Conservation (phyloP, 2,113 vertebrate genomes). For the Istiophorus platypterus region DNA sequence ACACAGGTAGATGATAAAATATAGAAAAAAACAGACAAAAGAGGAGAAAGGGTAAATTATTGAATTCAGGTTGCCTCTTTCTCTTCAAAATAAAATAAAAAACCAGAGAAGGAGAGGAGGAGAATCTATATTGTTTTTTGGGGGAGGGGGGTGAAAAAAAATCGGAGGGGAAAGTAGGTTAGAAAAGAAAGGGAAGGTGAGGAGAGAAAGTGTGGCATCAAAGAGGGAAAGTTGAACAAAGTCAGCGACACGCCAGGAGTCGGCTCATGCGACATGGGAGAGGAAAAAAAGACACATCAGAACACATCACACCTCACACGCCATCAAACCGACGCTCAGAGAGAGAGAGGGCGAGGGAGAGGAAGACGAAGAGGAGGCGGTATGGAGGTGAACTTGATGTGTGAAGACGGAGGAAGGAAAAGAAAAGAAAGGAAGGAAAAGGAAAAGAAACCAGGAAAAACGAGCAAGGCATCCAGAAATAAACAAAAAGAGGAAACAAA, state of each 20-base stretch:
- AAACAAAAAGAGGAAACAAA: background rate
- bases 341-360: too few relatives aligned
- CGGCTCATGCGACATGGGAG: constrained; percentile 62
- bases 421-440: too few relatives aligned
- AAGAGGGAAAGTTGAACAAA: constrained; percentile 74
- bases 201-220: constrained; percentile 69
- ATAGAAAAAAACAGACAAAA: constrained; percentile 68
- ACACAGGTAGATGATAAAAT: constrained; percentile 70
- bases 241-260: constrained; percentile 61
- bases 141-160: constrained; percentile 28
- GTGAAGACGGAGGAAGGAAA: background rate
- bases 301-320: constrained; percentile 6
- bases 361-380: too few relatives aligned
- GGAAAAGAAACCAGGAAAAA: background rate
- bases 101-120: constrained; percentile 4
- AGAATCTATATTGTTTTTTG: constrained; percentile 52
- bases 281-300: constrained; percentile 28
- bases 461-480: background rate
- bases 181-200: constrained; percentile 57
- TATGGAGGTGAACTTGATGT: too few relatives aligned
- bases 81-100: constrained; percentile 53
- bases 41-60: constrained; percentile 80
- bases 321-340: constrained; percentile 2
- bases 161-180: constrained; percentile 69
- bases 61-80: constrained; percentile 65